These are phyloP conservation scores for Gymnothorax javanicus DNA, from an alignment of 2,797 vertebrate species.

Conservation along the genomic window DNA sequence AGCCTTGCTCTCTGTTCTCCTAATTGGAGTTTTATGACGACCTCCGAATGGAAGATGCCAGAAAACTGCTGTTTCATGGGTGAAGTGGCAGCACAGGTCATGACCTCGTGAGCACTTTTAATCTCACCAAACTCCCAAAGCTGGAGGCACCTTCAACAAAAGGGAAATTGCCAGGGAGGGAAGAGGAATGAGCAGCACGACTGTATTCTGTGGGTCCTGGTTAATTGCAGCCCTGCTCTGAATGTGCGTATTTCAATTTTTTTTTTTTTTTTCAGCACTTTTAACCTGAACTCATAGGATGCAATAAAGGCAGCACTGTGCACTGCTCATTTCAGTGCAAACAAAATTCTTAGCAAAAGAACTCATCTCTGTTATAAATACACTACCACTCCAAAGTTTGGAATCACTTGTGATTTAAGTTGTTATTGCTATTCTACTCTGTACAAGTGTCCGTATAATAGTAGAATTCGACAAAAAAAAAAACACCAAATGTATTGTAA, in stretches of 20 bases:
- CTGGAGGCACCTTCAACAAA: neutral
- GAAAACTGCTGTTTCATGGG: neutral
- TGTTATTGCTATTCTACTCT: too few species aligned
- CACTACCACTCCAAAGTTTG: too few species aligned
- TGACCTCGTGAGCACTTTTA: neutral
- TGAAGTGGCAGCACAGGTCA: neutral
- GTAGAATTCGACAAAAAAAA: too few species aligned
- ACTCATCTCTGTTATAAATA: too few species aligned
- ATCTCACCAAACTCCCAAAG: neutral
- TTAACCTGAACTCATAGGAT: neutral
- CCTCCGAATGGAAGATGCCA: neutral
- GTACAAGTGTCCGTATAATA: too few species aligned
- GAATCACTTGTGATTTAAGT: too few species aligned
- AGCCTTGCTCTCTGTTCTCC: slow-evolving; percentile 1
- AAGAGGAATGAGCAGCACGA: neutral
- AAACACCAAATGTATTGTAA: too few species aligned
- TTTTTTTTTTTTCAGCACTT: neutral
- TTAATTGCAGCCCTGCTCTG: neutral
- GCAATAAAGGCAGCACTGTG: neutral
- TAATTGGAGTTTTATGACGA: slow-evolving; percentile 22
- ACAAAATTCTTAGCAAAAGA: too few species aligned
- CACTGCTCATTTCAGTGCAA: too few species aligned
- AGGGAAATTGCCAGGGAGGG: neutral
- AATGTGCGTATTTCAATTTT: neutral
- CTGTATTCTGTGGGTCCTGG: neutral